Evolutionary conservation across 2,113 vertebrate genomes (phyloP).

Genomic region (Anser cygnoides): DNA sequence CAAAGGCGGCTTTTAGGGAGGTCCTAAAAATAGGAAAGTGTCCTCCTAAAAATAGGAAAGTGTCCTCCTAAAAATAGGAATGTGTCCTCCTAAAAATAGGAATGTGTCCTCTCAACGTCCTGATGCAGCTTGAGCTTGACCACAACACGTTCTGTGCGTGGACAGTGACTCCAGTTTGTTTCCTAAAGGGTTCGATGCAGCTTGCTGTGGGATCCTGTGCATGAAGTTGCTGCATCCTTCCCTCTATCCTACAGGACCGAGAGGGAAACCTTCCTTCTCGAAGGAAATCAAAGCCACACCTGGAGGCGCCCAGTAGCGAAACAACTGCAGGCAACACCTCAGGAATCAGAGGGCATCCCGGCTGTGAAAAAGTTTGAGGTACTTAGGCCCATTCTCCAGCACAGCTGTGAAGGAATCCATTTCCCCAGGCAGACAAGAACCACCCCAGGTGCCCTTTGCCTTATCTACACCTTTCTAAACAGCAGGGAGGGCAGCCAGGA

Average conservation of each 20-base stretch:
- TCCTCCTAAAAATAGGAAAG: fast-evolving
- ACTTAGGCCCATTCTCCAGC: not conserved
- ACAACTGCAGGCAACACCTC: not conserved
- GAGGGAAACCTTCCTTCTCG: too few relatives aligned
- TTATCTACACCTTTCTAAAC: too few relatives aligned
- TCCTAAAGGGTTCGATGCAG: not conserved
- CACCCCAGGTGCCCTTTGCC: not conserved
- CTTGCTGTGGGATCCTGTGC: too few relatives aligned
- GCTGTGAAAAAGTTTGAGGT: not conserved
- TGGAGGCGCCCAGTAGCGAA: not conserved
- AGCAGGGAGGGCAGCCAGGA: not conserved
- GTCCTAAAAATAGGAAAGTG: too few relatives aligned
- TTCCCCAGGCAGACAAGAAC: not conserved
- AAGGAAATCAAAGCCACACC: not conserved
- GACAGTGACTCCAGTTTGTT: not conserved
- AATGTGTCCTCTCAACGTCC: not conserved
- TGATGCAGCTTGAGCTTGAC: not conserved
- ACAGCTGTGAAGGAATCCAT: too few relatives aligned
- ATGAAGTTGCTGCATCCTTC: not conserved
- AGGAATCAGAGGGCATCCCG: not conserved
- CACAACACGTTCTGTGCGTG: not conserved
- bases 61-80: not conserved
- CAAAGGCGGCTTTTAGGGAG: not conserved
- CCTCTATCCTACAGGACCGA: not conserved
- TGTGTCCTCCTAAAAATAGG: fast-evolving